Base-by-base conservation (phyloP, 2,888 invertebrate species). In the Phrixothrix hirtus region DNA sequence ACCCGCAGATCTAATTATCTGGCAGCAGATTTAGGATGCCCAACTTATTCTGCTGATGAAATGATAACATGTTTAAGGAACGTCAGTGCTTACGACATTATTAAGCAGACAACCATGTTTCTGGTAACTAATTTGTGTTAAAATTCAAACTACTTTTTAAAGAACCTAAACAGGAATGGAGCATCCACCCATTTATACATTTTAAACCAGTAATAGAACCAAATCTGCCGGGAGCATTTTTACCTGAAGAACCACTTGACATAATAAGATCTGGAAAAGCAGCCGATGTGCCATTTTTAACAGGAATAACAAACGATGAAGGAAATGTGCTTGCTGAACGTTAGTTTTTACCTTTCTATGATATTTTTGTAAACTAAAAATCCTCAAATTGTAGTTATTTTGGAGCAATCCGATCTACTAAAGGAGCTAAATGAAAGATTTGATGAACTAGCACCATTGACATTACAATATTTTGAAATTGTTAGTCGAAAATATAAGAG, bases 201-300 rank as follows among this genome's bases (percentile, higher is more conserved):
- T 90, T 90, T 67, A 87, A 86, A 62, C 89, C 91, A 0, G 86
- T 87, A 0, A 78, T 87, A 0, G 92, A 92, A 67, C 85, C 85
- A 0, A 75, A 82, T 34, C 79, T 83, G 5, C 78, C 81, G 0
- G 85, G 82, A 1, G 87, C 89, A 1, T 89, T 92, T 68, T 66
- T 92, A 6, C 83, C 81, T 0, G 80, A 81, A 54, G 80, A 82
- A 61, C 87, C 89, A 0, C 74, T 83, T 1, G 65, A 74, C 11
- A 65, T 79, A 14, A 70, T 79, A n/a, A 77, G 77, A 32, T 66
- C 76, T 1, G 81, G 83, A 1, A 74, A 77, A 0, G 73, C 82
- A 4, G 70, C 72, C 25, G 74, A 79, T 31, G 79, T 87, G 1
- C 89, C 89, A 0, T 83, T 88, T 79, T 83, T 92, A 73, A 81